Conservation (phyloP, 2,888 invertebrate genomes). For the Chromoteleia sp. region DNA sequence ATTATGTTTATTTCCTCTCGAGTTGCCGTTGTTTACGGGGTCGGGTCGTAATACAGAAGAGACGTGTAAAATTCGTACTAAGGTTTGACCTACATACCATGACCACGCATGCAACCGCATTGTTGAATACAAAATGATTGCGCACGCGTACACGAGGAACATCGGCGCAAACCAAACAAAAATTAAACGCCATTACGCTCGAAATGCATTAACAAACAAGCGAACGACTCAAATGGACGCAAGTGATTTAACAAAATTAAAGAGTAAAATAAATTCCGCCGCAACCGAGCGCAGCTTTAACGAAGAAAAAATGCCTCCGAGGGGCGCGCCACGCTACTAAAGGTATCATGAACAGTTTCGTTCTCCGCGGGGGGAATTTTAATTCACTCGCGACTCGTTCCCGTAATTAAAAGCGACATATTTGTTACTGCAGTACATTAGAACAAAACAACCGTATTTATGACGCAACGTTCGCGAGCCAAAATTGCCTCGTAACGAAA, state of each 20-base stretch:
- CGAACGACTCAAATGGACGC: neutral
- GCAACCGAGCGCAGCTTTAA: conserved; percentile 7
- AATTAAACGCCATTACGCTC: conserved; percentile 22
- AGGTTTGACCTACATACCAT: conserved; percentile 52
- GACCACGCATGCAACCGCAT: conserved; percentile 29
- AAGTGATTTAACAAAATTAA: neutral
- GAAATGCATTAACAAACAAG: conserved; percentile 9
- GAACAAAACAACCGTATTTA: conserved; percentile 34
- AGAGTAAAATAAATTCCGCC: neutral
- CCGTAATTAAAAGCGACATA: conserved; percentile 43
- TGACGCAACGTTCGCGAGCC: conserved; percentile 15
- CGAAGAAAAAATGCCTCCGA: conserved; percentile 11
- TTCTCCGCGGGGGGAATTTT: conserved; percentile 1
- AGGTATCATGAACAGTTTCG: conserved; percentile 10
- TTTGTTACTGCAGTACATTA: conserved; percentile 39
- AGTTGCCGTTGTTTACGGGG: conserved; percentile 42
- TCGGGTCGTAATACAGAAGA: conserved; percentile 27
- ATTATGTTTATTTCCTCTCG: conserved; percentile 39
- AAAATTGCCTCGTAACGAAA: conserved; percentile 30
- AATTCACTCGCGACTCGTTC: conserved; percentile 21
- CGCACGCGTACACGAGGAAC: neutral
- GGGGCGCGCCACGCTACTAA: neutral
- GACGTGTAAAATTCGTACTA: conserved; percentile 48
- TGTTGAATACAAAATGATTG: conserved; percentile 17
- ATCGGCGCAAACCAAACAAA: conserved; percentile 11